Evolutionary conservation across 2,797 vertebrate genomes (phyloP), one percentile per base, ranked within the genome.

Genomic region (Mormyrops attenuatus): DNA sequence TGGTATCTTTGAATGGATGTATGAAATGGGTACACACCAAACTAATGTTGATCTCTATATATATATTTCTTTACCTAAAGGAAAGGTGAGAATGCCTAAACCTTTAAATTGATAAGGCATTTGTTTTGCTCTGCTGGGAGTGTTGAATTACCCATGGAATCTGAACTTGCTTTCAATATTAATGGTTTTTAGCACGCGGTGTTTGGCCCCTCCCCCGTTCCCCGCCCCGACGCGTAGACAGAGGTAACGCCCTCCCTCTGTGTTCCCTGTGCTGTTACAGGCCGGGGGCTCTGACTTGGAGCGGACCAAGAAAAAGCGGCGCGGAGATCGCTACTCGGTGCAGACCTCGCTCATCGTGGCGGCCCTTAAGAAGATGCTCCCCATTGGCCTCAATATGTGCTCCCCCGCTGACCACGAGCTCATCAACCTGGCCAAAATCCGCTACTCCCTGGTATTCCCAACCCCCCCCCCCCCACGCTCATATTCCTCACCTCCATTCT

Each of bases 321-420:
- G 98, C 0, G 98, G 98, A 0, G 98, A 99, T 89, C 97, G 98
- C 0, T 99, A 99, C 94, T 99, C 98, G 0, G 95, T 98, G 89
- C 98, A 98, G 93, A 99, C 97, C 0, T 98, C 98, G 0, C 96
- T 99, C 88, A 99, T 99, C 38, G 98, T 99, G 90, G 98, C 98
- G 77, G 97, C 98, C 0, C 94, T 99, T 53, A 99, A 99, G 96
- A 99, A 99, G 96, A 98, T 99, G 98, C 94, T 99, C 20, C 98
- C 98, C 89, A 98, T 99, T 0, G 98, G 98, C 87, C 96, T 99
- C 90, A 99, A 99, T 94, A 99, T 99, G 98, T 99, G 98, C 93
- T 98, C 98, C 0, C 98, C 98, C 7, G 97, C 97, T 0, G 98
- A 99, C 93, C 98, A 99, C 93, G 98, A 99, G 91, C 97, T 99